phyloP scores from a whole-genome alignment of 2,797 vertebrate genomes.

The Dipus sagitta region DNA sequence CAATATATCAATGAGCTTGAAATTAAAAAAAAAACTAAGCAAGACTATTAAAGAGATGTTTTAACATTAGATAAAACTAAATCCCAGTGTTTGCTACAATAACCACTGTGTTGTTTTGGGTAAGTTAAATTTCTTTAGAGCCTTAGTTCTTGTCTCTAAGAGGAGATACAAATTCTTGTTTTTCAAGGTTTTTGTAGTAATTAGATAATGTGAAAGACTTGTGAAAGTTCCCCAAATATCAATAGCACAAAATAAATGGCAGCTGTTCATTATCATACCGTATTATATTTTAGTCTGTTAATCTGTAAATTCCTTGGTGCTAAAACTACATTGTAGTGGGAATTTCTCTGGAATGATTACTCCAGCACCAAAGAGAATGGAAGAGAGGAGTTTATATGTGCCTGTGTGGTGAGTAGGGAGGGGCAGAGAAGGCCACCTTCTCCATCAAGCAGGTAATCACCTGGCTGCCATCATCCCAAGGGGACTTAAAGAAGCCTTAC shows the following conservation, averaged over 20 bases:
- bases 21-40: background rate
- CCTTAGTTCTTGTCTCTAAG: conserved; percentile 43
- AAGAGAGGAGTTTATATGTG: background rate
- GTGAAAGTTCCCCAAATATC: conserved; percentile 34
- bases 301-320: conserved; percentile 17
- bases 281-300: conserved; percentile 31
- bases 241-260: background rate
- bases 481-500: too few species aligned
- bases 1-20: background rate
- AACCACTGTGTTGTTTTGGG: background rate
- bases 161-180: background rate
- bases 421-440: background rate
- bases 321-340: background rate
- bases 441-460: background rate
- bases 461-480: background rate
- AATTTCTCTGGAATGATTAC: too few species aligned
- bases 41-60: background rate
- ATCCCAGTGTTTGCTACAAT: conserved; percentile 40
- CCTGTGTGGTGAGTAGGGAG: background rate
- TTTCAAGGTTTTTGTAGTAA: conserved; percentile 4
- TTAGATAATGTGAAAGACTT: conserved; percentile 51
- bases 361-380: background rate
- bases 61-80: conserved; percentile 37
- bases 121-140: conserved; percentile 4
- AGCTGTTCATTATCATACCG: background rate